Conservation (phyloP, 1,140 invertebrate species). For the Penaeus indicus region DNA sequence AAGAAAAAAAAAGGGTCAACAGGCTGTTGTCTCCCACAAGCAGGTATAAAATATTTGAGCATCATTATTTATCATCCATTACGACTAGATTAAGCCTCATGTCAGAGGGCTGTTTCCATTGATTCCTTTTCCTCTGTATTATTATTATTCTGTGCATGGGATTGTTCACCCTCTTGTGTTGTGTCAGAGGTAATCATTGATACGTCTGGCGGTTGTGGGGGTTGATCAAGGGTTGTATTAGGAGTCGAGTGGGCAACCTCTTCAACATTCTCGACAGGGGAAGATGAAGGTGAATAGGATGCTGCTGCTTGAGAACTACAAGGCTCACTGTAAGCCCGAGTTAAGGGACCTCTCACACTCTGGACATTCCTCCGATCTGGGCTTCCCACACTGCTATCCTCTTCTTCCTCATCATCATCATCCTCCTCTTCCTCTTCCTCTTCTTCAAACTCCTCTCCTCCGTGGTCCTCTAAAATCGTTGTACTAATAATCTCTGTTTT, state of each 20-base stretch:
- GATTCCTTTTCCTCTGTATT: constrained; percentile 65
- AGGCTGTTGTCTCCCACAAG: not conserved
- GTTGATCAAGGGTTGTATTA: constrained; percentile 57
- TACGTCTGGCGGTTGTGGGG: constrained; percentile 54
- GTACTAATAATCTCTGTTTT: constrained; percentile 85
- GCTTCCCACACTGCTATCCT: constrained; percentile 56
- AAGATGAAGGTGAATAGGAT: constrained; percentile 42
- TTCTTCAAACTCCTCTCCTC: constrained; percentile 76
- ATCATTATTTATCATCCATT: constrained; percentile 44
- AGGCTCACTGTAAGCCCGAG: constrained; percentile 61
- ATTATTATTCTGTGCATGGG: constrained; percentile 13
- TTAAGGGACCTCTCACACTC: constrained; percentile 53
- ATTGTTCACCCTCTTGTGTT: not conserved
- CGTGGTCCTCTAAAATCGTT: constrained; percentile 85
- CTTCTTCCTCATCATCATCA: constrained; percentile 60
- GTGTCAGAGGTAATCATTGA: constrained; percentile 40
- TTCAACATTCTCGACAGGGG: constrained; percentile 49
- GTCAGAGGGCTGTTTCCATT: constrained; percentile 66
- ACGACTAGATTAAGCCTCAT: constrained; percentile 66
- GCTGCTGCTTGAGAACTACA: constrained; percentile 32
- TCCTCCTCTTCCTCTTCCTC: constrained; percentile 62
- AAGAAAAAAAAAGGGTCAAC: constrained; percentile 29
- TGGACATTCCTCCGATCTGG: constrained; percentile 40
- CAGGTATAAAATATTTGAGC: constrained; percentile 60
- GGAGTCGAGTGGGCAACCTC: constrained; percentile 62